phyloP scores from a whole-genome alignment of 2,888 invertebrate genomes.

The Matsumyia berberina region DNA sequence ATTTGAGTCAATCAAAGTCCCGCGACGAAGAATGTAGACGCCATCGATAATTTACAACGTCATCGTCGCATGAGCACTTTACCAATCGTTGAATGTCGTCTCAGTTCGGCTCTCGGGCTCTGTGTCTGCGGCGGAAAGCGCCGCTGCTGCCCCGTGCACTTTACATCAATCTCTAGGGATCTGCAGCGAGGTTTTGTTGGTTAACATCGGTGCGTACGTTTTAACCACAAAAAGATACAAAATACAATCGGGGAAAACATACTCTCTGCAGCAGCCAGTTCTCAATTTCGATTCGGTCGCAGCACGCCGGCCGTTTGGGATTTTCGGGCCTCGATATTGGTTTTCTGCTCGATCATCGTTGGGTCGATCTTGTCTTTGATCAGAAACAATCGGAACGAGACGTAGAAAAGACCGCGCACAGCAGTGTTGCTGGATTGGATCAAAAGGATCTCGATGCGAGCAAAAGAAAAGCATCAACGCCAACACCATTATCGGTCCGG shows the following conservation, averaged over 20 bases:
- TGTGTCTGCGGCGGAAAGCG: background rate
- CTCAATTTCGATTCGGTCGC: constrained; percentile 68
- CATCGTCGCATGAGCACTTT: constrained; percentile 75
- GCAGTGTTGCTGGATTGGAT: constrained; percentile 54
- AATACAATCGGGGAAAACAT: constrained; percentile 50
- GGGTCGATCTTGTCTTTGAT: constrained; percentile 59
- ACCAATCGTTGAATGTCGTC: constrained; percentile 66
- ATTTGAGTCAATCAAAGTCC: constrained; percentile 76
- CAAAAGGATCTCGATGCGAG: constrained; percentile 47
- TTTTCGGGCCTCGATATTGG: constrained; percentile 74
- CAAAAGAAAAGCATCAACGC: constrained; percentile 67
- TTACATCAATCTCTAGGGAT: constrained; percentile 55
- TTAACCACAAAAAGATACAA: constrained; percentile 51
- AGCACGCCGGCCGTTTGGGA: constrained; percentile 16
- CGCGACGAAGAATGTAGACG: constrained; percentile 77
- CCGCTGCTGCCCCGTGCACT: constrained; percentile 46
- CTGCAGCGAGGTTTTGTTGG: constrained; percentile 34
- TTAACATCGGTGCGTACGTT: constrained; percentile 45
- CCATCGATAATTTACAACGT: constrained; percentile 78
- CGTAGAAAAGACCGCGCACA: constrained; percentile 20
- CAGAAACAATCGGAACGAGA: constrained; percentile 32
- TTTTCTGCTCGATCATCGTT: constrained; percentile 77
- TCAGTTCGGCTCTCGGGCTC: constrained; percentile 9
- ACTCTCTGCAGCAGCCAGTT: constrained; percentile 38
- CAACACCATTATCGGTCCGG: constrained; percentile 60